A percentile compares a stretch with the other conserved stretches of the same genome.
Evolutionary conservation across 1,140 invertebrate species (phyloP).

Genomic region (Heliconius hewitsoni): DNA sequence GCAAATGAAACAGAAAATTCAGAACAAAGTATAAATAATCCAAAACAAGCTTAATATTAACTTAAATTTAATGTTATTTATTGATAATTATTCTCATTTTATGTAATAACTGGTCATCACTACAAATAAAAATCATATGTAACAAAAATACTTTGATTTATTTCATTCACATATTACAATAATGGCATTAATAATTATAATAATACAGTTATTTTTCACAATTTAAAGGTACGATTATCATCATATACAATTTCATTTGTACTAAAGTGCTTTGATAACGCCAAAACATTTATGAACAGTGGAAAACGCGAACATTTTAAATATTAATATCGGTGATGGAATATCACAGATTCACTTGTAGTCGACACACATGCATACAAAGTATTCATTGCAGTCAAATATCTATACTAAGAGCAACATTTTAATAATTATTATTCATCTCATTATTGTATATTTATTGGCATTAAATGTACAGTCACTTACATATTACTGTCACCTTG

Average conservation of each 20-base stretch:
- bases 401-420: slow-evolving; percentile 10
- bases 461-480: slow-evolving; percentile 21
- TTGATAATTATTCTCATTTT: background rate
- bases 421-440: slow-evolving; percentile 18
- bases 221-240: slow-evolving; percentile 29
- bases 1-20: background rate
- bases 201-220: slow-evolving; percentile 32
- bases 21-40: slow-evolving; percentile 37
- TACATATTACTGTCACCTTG: slow-evolving; percentile 11
- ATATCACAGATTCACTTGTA: slow-evolving; percentile 54
- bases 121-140: slow-evolving; percentile 38
- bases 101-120: slow-evolving; percentile 16
- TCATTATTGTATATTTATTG: slow-evolving; percentile 21
- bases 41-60: slow-evolving; percentile 56
- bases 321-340: slow-evolving; percentile 44
- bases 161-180: slow-evolving; percentile 40
- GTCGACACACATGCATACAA: slow-evolving; percentile 28
- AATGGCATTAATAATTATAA: slow-evolving; percentile 38
- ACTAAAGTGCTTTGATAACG: slow-evolving; percentile 64
- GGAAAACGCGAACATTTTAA: slow-evolving; percentile 37
- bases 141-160: slow-evolving; percentile 43
- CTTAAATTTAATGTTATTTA: background rate
- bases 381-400: slow-evolving; percentile 21
- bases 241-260: slow-evolving; percentile 65
- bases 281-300: slow-evolving; percentile 39